Evolutionary conservation across 2,888 invertebrate genomes (phyloP).

Genomic region (Therioaphis trifolii): DNA sequence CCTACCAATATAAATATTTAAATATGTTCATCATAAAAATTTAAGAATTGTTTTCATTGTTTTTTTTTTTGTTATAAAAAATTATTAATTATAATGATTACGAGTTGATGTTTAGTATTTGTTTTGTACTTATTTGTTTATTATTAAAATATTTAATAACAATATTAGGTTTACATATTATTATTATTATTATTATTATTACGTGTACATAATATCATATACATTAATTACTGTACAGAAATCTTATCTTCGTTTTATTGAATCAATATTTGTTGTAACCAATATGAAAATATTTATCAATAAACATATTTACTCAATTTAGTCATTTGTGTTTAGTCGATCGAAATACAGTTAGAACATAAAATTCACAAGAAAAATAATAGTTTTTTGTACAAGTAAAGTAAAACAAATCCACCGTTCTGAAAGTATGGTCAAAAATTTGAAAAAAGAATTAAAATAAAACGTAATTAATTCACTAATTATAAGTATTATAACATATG

Average conservation of each 20-base stretch:
- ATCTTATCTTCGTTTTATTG: conserved; percentile 46
- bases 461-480: too few relatives aligned
- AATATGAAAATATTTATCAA: conserved; percentile 58
- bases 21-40: not conserved
- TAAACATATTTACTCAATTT: conserved; percentile 55
- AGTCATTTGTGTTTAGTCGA: not conserved
- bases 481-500: too few relatives aligned
- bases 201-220: conserved; percentile 16
- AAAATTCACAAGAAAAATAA: not conserved
- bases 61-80: not conserved
- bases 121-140: conserved; percentile 43
- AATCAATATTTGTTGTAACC: conserved; percentile 46
- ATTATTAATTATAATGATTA: conserved; percentile 10
- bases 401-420: too few relatives aligned
- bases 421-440: too few relatives aligned
- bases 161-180: conserved; percentile 39
- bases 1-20: conserved; percentile 18
- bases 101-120: conserved; percentile 35
- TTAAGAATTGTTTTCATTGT: conserved; percentile 13
- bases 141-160: conserved; percentile 11
- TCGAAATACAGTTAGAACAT: not conserved
- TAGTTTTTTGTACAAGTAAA: too few relatives aligned
- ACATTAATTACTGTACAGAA: conserved; percentile 54
- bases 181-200: not conserved
- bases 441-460: too few relatives aligned